These are phyloP conservation scores for Cyphomyrus discorhynchus DNA, from an alignment of 2,113 vertebrate genomes.

Conservation along the genomic window DNA sequence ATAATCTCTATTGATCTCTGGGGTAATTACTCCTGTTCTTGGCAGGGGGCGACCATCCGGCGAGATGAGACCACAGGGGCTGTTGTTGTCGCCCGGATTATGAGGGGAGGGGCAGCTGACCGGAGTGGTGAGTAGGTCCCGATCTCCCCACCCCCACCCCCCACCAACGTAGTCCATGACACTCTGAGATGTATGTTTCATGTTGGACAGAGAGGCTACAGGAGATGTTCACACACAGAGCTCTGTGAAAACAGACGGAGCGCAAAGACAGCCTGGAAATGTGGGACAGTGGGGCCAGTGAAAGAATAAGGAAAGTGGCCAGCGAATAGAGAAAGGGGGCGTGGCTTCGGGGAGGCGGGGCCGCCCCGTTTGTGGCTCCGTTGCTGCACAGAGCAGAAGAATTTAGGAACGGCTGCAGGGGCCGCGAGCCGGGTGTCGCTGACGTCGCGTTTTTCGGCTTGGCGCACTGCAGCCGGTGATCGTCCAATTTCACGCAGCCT, in stretches of 20 bases:
- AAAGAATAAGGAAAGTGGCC: not conserved
- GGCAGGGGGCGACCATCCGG: constrained; percentile 88
- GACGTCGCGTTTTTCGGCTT: not conserved
- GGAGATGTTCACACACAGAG: not conserved
- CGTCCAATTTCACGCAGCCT: not conserved
- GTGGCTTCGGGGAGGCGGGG: not conserved
- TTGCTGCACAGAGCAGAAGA: not conserved
- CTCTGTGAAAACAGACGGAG: not conserved
- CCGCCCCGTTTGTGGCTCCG: not conserved
- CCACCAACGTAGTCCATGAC: not conserved
- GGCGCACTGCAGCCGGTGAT: not conserved
- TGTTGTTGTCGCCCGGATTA: constrained; percentile 86
- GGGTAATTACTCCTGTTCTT: constrained; percentile 22
- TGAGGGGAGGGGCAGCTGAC: constrained; percentile 90
- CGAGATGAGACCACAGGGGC: constrained; percentile 78
- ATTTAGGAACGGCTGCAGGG: not conserved
- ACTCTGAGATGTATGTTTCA: not conserved
- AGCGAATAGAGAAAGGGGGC: not conserved
- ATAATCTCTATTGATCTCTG: not conserved
- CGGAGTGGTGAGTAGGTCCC: constrained; percentile 67
- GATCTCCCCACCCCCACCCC: not conserved
- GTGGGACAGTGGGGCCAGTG: not conserved
- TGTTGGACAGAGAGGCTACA: not conserved
- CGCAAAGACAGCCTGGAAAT: not conserved
- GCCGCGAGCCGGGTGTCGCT: not conserved